phyloP scores from a whole-genome alignment of 2,113 vertebrate species.

The Ptilonorhynchus violaceus region DNA sequence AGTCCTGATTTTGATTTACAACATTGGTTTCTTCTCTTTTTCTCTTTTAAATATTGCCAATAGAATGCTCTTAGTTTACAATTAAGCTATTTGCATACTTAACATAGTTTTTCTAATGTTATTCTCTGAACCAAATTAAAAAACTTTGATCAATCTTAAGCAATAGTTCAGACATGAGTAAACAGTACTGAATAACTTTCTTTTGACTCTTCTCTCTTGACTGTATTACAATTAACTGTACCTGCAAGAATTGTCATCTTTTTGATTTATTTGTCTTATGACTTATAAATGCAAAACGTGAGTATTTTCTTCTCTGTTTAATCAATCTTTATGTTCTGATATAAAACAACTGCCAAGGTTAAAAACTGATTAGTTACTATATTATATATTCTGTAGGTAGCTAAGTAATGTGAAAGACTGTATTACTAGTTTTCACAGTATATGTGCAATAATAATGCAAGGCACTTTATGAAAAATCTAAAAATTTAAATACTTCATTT shows the following conservation, averaged over 20 bases:
- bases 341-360: background rate
- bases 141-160: background rate
- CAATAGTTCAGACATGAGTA: background rate
- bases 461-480: background rate
- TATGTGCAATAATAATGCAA: background rate
- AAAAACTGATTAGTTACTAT: background rate
- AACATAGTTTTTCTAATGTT: background rate
- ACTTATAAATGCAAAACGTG: background rate
- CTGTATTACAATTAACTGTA: background rate
- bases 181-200: background rate
- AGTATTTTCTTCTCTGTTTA: background rate
- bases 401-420: background rate
- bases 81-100: background rate
- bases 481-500: background rate
- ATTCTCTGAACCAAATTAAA: background rate
- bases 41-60: background rate
- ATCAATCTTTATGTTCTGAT: background rate
- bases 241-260: background rate
- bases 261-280: background rate
- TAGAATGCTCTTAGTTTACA: background rate
- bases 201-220: background rate
- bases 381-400: background rate
- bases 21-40: fast-evolving
- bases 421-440: background rate
- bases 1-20: background rate